Evolutionary conservation across 2,113 vertebrate species (phyloP).

Genomic region (Ciconia boyciana): DNA sequence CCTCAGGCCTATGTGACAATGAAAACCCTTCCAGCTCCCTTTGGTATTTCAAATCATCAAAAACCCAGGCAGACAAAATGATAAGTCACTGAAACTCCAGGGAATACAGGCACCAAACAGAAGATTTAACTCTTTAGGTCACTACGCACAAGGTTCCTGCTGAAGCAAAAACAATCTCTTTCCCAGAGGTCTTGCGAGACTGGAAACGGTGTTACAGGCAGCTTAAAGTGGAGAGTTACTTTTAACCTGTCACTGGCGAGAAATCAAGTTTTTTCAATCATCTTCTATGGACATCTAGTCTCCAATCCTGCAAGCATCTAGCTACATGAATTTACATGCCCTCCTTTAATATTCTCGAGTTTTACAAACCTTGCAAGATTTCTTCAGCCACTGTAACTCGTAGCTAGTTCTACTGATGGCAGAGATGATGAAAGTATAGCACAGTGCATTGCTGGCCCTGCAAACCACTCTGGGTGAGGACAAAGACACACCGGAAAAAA

Average conservation of each 20-base stretch:
- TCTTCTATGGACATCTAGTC: not conserved
- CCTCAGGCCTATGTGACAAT: not conserved
- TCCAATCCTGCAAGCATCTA: not conserved
- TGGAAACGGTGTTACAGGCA: not conserved
- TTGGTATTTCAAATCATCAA: not conserved
- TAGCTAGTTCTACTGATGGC: not conserved
- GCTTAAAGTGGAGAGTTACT: not conserved
- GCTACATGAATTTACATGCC: conserved; percentile 18
- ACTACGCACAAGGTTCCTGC: not conserved
- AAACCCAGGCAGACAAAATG: not conserved
- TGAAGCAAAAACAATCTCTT: not conserved
- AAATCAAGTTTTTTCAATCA: not conserved
- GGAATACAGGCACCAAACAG: not conserved
- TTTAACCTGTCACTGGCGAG: not conserved
- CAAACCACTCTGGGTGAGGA: not conserved
- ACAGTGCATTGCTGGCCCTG: not conserved
- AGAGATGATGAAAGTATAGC: not conserved
- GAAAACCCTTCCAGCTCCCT: not conserved
- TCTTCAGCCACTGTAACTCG: not conserved
- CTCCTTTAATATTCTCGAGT: not conserved
- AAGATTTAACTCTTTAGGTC: not conserved
- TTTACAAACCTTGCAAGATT: conserved; percentile 19
- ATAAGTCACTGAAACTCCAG: not conserved
- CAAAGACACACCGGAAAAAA: not conserved
- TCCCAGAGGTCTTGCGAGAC: not conserved